Conservation (phyloP, 2,797 vertebrate species). For the Pseudomugil gertrudae region DNA sequence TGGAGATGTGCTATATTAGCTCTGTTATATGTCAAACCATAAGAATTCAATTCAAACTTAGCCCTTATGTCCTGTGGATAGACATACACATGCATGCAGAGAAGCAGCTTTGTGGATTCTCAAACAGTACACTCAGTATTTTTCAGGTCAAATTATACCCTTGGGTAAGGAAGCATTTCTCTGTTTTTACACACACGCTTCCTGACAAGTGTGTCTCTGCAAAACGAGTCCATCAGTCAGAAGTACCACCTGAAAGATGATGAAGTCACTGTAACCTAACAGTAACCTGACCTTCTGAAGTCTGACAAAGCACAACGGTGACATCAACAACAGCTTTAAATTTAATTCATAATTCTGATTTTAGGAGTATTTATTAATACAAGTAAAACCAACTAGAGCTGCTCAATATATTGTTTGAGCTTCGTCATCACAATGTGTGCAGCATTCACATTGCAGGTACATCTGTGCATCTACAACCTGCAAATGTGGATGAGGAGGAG, state of each 20-base stretch:
- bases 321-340: conserved; percentile 7
- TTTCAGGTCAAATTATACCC: conserved; percentile 13
- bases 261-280: background rate
- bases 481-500: too few species aligned
- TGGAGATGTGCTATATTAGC: conserved; percentile 28
- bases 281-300: background rate
- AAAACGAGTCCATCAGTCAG: background rate
- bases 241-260: background rate
- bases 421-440: too few species aligned
- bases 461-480: too few species aligned
- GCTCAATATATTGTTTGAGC: too few species aligned
- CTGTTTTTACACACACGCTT: conserved; percentile 9
- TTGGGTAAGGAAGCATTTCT: conserved; percentile 14
- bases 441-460: too few species aligned
- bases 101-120: background rate
- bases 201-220: conserved; percentile 4
- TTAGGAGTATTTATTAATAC: background rate
- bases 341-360: conserved; percentile 1
- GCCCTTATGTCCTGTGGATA: too few species aligned
- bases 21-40: conserved; percentile 3
- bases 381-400: rapidly evolving
- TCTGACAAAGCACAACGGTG: background rate
- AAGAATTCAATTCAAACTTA: too few species aligned
- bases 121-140: background rate
- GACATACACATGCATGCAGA: background rate